Percentiles rank a stretch among this genome's conserved stretches.
Conservation (phyloP, 2,888 invertebrate species). For the Bugulina stolonifera region DNA sequence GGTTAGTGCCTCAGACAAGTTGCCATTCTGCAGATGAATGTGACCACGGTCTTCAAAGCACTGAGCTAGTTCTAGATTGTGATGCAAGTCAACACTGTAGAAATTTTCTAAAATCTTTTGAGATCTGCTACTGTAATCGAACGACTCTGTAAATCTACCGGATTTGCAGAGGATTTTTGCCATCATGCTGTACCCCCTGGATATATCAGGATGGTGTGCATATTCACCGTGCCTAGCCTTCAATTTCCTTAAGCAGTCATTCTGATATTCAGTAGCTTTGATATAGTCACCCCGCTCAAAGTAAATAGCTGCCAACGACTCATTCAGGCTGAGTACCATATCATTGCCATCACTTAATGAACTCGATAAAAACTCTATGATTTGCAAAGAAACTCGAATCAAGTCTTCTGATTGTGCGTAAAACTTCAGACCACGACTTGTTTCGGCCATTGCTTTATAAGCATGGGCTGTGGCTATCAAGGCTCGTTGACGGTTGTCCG, state of each 20-base stretch:
- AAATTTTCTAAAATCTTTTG: not conserved
- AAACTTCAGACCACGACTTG: not conserved
- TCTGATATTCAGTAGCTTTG: not conserved
- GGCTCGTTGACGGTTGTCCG: not conserved
- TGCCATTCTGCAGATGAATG: not conserved
- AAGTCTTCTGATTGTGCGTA: not conserved
- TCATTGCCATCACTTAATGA: not conserved
- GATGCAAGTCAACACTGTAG: not conserved
- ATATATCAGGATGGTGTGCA: not conserved
- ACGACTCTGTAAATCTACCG: not conserved
- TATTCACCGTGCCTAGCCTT: not conserved
- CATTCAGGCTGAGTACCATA: not conserved
- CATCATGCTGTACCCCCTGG: not conserved
- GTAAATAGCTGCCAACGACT: not conserved
- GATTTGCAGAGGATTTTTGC: not conserved
- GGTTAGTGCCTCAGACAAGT: not conserved
- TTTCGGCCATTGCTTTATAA: not conserved
- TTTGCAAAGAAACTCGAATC: not conserved
- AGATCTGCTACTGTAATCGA: not conserved
- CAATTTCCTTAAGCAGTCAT: not conserved
- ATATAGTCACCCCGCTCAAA: not conserved
- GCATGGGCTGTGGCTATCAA: not conserved
- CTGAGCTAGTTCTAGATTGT: not conserved
- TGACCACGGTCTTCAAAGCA: not conserved
- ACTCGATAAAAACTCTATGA: not conserved